Percentiles rank a stretch among this genome's conserved stretches.
Evolutionary conservation across 1,140 invertebrate species (phyloP).

Genomic region (Drosophila seguyi): DNA sequence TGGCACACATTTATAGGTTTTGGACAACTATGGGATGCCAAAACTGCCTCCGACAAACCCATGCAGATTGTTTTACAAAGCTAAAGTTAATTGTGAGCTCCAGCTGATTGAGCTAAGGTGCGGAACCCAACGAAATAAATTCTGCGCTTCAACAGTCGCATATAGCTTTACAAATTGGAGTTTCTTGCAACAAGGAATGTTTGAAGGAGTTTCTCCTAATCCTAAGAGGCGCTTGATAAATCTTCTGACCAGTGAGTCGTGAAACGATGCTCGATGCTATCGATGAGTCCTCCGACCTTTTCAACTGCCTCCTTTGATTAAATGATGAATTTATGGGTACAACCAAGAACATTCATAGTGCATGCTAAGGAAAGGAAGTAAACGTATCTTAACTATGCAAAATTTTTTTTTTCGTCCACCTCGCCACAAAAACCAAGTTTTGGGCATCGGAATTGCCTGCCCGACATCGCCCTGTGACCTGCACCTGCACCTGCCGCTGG

Average conservation of each 20-base stretch:
- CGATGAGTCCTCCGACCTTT: constrained; percentile 35
- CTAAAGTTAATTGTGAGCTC: constrained; percentile 6
- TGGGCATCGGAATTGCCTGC: constrained; percentile 16
- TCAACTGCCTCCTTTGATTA: constrained; percentile 39
- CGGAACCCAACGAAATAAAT: neutral
- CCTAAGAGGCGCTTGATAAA: constrained; percentile 61
- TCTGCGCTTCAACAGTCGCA: neutral
- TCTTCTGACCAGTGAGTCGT: constrained; percentile 68
- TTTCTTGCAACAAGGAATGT: constrained; percentile 16
- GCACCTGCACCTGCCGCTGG: constrained; percentile 1
- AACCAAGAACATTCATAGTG: constrained; percentile 7
- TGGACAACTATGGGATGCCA: constrained; percentile 38
- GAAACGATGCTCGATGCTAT: constrained; percentile 60
- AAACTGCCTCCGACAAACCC: constrained; percentile 15
- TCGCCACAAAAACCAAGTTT: constrained; percentile 12
- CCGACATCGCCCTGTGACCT: neutral
- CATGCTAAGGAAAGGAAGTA: constrained; percentile 19
- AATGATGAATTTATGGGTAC: constrained; percentile 75
- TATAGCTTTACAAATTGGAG: neutral
- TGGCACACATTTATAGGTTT: constrained; percentile 55
- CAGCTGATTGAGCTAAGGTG: constrained; percentile 2
- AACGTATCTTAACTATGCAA: constrained; percentile 66
- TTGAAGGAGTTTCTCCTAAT: neutral
- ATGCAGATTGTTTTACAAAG: constrained; percentile 31
- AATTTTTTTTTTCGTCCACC: constrained; percentile 45